Evolutionary conservation across 2,113 vertebrate genomes (phyloP).

Genomic region (Sula dactylatra): DNA sequence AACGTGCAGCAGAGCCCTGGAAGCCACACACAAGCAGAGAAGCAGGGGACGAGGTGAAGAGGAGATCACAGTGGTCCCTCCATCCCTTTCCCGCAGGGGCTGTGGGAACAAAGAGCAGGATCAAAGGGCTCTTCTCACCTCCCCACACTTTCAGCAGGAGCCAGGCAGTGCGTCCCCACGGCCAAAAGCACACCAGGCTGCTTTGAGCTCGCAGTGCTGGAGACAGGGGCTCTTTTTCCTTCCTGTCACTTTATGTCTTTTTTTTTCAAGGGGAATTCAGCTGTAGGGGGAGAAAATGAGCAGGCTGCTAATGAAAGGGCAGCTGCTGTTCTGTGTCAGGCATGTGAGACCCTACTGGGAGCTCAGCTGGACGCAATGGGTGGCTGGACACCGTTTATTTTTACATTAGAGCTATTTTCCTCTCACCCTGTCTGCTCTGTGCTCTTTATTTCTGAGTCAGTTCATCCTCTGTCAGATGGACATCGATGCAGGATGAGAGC

Average conservation of each 20-base stretch:
- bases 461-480: conserved; percentile 33
- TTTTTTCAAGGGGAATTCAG: conserved; percentile 29
- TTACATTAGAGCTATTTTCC: conserved; percentile 47
- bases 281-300: conserved; percentile 20
- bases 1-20: not conserved
- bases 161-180: fast-evolving
- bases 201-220: not conserved
- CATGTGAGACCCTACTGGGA: conserved; percentile 1
- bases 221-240: not conserved
- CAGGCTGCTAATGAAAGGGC: conserved; percentile 54
- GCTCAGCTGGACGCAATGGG: conserved; percentile 40
- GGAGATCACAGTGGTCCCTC: not conserved
- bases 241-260: conserved; percentile 28
- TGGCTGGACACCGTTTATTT: conserved; percentile 55
- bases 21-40: not conserved
- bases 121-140: not conserved
- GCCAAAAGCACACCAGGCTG: not conserved
- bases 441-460: conserved; percentile 16
- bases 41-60: fast-evolving
- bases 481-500: not conserved
- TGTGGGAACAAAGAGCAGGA: not conserved
- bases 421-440: conserved; percentile 20
- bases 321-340: conserved; percentile 51
- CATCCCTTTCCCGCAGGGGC: not conserved
- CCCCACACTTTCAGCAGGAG: not conserved